Conservation (phyloP, 2,888 invertebrate genomes). For the Octodonta nipae region DNA sequence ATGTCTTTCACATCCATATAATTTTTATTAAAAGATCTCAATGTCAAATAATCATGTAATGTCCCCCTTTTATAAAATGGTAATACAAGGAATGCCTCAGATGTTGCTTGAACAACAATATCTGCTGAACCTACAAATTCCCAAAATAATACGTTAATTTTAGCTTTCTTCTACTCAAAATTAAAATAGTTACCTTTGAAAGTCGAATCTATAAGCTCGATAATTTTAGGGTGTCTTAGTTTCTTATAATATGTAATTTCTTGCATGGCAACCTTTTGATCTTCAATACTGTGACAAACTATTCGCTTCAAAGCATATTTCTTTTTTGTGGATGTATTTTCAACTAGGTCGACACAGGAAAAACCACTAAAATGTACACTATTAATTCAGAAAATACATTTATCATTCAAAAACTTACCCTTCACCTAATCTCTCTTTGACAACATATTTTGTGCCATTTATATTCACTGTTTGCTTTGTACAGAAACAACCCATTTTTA, state of each 20-base stretch:
- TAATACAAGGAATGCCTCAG: conserved; percentile 58
- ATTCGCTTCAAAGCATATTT: conserved; percentile 67
- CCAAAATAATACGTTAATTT: conserved; percentile 1
- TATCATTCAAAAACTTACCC: conserved; percentile 41
- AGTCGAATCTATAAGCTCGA: conserved; percentile 56
- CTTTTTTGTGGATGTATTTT: conserved; percentile 50
- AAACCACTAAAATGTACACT: conserved; percentile 51
- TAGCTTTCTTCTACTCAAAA: conserved; percentile 7
- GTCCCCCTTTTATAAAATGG: conserved; percentile 71
- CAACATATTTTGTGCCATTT: conserved; percentile 54
- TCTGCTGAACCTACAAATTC: conserved; percentile 41
- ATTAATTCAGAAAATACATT: conserved; percentile 5
- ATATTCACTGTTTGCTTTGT: conserved; percentile 56
- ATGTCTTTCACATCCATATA: conserved; percentile 52
- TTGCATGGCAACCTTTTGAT: conserved; percentile 54
- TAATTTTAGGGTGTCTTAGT: conserved; percentile 58
- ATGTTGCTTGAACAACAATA: conserved; percentile 52
- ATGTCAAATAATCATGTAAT: conserved; percentile 53
- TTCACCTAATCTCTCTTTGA: conserved; percentile 60
- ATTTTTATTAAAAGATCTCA: conserved; percentile 43
- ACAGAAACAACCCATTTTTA: conserved; percentile 65
- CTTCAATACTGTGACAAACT: conserved; percentile 64
- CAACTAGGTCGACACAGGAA: conserved; percentile 64
- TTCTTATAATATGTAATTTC: conserved; percentile 63
- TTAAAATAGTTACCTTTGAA: conserved; percentile 38